Base-by-base conservation (phyloP, 1,140 invertebrate genomes). In the Monomorium pharaonis region DNA sequence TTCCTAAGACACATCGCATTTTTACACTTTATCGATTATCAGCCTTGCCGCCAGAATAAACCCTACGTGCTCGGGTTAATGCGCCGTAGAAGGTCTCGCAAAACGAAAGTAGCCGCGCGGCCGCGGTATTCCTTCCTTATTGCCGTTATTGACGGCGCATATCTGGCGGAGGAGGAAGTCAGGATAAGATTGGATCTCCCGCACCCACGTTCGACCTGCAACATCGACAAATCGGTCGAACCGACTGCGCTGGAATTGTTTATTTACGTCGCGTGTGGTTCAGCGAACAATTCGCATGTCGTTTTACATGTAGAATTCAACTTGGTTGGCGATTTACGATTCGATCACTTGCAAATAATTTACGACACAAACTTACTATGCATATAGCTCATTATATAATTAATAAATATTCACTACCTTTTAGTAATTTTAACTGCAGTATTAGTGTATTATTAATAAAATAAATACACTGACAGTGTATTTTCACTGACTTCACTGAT, bases 31-130 rank as follows among this genome's bases (percentile, higher is more conserved):
- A 49, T 81, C 27, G 78, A 47, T 56, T 24, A 24, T 42, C 33
- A 76, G 51, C 56, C 81, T 84, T 84, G 81, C 54, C 72, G 58
- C 44, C n/a, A 33, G 58, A 77, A 84, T 77, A 69, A 84, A 54
- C 44, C 80, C 54, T 84, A 60, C 27, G 30, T 30, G 58, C 44
- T 42, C 67, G 56, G 81, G 81, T 84, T 62, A 84, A 84, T 49
- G 81, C 33, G 81, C 81, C 30, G 16, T 27, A 58, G 67, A 84
- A 84, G 81, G 74, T 12, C 81, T 77, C 27, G 58, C 74, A 42
- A 37, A 84, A n/a, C 44, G 30, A 84, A 84, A 74, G 58, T 77
- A 77, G 44, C 21, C 44, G 56, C 65, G 37, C 51, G 49, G n/a
- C 27, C 67, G 44, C 47, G 12, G 27, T 84, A 54, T 63, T 63